These are phyloP conservation scores for Setipinna tenuifilis DNA, from an alignment of 2,797 vertebrate species.

Conservation along the genomic window DNA sequence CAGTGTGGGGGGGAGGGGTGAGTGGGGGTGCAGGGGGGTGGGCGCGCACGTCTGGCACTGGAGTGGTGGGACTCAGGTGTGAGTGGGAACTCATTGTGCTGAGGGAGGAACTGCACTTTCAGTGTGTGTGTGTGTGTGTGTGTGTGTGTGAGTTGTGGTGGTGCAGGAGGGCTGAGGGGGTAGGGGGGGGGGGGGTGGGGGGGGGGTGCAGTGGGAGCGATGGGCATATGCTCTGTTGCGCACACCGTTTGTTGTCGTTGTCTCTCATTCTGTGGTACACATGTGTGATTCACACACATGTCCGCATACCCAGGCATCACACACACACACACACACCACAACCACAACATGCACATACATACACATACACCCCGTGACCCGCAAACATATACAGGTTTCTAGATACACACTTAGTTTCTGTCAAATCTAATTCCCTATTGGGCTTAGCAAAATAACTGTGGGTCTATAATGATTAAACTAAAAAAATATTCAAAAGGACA, in stretches of 20 bases:
- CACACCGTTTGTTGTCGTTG: slow-evolving; percentile 67
- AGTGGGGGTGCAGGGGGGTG: slow-evolving; percentile 22
- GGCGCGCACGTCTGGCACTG: slow-evolving; percentile 43
- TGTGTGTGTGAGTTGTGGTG: not conserved
- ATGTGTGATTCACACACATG: slow-evolving; percentile 50
- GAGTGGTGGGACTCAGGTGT: slow-evolving; percentile 21
- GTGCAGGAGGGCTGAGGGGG: not conserved
- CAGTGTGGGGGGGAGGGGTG: slow-evolving; percentile 24
- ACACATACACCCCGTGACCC: not conserved
- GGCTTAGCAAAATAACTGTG: too few relatives aligned
- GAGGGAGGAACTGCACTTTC: slow-evolving; percentile 37
- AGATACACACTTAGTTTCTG: not conserved
- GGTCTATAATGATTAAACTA: not conserved
- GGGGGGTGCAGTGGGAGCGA: slow-evolving; percentile 52
- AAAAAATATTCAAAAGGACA: not conserved
- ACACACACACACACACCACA: slow-evolving; percentile 34
- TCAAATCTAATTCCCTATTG: too few relatives aligned
- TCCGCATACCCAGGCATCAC: slow-evolving; percentile 33
- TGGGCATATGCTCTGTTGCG: slow-evolving; percentile 61
- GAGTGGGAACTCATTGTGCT: slow-evolving; percentile 22
- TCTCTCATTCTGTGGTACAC: slow-evolving; percentile 54
- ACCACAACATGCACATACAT: not conserved
- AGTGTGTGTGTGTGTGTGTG: slow-evolving; percentile 27
- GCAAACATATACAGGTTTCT: not conserved
- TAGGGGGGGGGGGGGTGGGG: slow-evolving; percentile 32